Percentiles rank a stretch among this genome's conserved stretches.
Evolutionary conservation across 2,113 vertebrate species (phyloP).

Genomic region (Thalassarche chlororhynchos): DNA sequence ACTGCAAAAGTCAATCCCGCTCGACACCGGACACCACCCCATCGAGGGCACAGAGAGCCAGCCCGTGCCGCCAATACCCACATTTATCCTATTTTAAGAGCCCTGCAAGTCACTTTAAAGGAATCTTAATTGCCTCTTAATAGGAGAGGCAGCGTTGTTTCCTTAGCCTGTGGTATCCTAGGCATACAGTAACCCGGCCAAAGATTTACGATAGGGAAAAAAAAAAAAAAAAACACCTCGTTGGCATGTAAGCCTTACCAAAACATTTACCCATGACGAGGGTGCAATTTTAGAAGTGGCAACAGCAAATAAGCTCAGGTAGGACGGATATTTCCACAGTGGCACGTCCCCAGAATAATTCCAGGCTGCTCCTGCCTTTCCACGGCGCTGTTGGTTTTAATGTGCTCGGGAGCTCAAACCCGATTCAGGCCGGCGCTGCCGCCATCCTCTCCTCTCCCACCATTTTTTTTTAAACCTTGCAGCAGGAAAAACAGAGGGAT

Average conservation of each 20-base stretch:
- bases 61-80: background rate
- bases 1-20: background rate
- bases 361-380: background rate
- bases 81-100: background rate
- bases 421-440: rapidly evolving
- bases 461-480: background rate
- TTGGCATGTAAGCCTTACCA: background rate
- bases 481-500: background rate
- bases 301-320: background rate
- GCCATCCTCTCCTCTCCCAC: background rate
- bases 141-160: background rate
- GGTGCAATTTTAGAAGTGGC: background rate
- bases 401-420: background rate
- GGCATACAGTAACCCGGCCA: background rate
- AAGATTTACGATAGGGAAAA: background rate
- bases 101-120: background rate
- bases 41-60: background rate
- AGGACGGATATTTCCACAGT: background rate
- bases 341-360: background rate
- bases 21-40: rapidly evolving
- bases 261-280: background rate
- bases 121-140: constrained; percentile 1
- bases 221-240: background rate
- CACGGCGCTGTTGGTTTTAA: background rate
- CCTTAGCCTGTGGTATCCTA: background rate